Conservation (phyloP, 2,113 vertebrate genomes). For the Egretta garzetta region DNA sequence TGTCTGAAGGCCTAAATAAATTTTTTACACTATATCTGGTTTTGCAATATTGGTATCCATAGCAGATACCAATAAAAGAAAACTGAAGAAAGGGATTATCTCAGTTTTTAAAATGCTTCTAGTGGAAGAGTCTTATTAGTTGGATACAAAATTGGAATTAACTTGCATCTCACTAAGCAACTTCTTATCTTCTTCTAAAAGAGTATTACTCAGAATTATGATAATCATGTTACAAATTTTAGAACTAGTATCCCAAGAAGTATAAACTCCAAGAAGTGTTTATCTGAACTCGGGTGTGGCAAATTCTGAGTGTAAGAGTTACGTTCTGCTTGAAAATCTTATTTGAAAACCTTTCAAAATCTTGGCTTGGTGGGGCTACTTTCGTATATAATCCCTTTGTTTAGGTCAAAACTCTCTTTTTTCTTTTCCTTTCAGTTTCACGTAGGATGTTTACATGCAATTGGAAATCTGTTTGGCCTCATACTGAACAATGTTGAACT, state of each 20-base stretch:
- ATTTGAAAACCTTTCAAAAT: neutral
- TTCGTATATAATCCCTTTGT: neutral
- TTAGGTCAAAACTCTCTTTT: neutral
- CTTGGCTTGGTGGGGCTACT: neutral
- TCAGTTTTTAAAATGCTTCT: neutral
- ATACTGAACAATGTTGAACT: slow-evolving; percentile 79
- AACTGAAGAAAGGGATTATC: neutral
- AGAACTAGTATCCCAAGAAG: neutral
- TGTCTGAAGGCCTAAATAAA: neutral
- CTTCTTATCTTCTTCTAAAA: neutral
- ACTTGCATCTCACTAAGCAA: neutral
- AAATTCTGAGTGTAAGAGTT: neutral
- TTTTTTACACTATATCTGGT: neutral
- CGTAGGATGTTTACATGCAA: slow-evolving; percentile 78
- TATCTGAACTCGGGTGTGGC: neutral
- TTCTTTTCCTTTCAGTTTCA: slow-evolving; percentile 79
- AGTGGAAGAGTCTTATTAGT: neutral
- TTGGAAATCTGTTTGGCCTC: slow-evolving; percentile 80
- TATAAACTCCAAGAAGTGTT: neutral
- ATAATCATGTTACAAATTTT: neutral
- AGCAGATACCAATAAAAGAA: neutral
- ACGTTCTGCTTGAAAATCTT: neutral
- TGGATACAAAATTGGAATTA: neutral
- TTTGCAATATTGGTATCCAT: neutral
- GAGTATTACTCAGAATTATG: neutral